Conservation (phyloP, 2,113 vertebrate genomes). For the Andinoacara biseriatus region DNA sequence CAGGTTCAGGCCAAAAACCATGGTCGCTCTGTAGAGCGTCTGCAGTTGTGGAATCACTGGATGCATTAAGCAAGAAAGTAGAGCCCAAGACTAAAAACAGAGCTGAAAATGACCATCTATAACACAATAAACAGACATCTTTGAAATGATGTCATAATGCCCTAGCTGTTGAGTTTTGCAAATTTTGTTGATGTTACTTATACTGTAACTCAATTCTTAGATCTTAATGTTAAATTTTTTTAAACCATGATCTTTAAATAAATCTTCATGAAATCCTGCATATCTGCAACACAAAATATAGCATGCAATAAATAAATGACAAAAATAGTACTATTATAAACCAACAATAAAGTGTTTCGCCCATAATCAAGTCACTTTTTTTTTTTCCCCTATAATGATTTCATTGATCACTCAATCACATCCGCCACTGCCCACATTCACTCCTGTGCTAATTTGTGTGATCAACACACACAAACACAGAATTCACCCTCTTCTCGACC, state of each 20-base stretch:
- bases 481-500: not conserved
- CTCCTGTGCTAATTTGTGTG: slow-evolving; percentile 51
- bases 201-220: not conserved
- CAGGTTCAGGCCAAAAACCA: not conserved
- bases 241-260: not conserved
- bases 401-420: slow-evolving; percentile 45
- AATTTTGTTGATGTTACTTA: not conserved
- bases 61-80: not conserved
- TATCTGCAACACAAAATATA: not conserved
- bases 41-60: not conserved
- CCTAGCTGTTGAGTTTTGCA: no score
- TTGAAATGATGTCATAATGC: no score
- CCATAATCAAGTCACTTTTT: slow-evolving; percentile 30
- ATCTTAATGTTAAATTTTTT: not conserved
- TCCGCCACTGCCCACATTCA: slow-evolving; percentile 35
- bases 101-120: no score
- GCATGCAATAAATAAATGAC: not conserved
- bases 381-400: slow-evolving; percentile 16
- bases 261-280: not conserved
- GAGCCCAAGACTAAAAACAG: no score
- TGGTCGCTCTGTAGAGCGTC: not conserved
- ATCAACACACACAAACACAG: slow-evolving; percentile 19
- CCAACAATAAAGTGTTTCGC: not conserved
- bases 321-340: slow-evolving; percentile 2
- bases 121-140: no score